Evolutionary conservation across 2,888 invertebrate species (phyloP), one percentile per base, ranked within the genome.

Genomic region (Gandaritis pyraliata): DNA sequence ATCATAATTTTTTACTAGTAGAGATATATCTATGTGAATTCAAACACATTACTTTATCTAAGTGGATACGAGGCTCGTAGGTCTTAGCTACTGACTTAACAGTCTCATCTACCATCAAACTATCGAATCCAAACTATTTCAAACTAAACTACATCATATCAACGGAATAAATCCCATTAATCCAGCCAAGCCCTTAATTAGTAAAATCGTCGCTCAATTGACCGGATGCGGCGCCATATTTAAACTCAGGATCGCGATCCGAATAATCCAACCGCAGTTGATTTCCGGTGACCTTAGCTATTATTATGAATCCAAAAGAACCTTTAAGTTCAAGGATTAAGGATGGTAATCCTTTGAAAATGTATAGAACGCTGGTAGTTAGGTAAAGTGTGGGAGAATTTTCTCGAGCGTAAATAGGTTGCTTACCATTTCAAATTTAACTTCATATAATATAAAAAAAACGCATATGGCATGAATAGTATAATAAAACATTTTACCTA

Each of bases 161-260:
- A 61, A 65, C 55, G 13, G 45, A 62, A 63, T 53, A 62, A 57
- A 63, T 62, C 51, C 38, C 58, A 65, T 61, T 61, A 57, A 68
- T 69, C 61, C 49, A 30, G 58, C 58, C 50, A 52, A 71, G 45
- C 59, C 64, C 66, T 64, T 73, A 74, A 77, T 75, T 77, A 75
- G 69, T 73, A 70, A 74, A 75, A 78, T 76, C 52, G 72, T 69
- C 74, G 72, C 65, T 77, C 77, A 75, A 75, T 79, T 80, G 76
- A 77, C 78, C 80, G 80, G 78, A 80, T 76, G 74, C 69, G 64
- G 56, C 66, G 80, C 84, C 87, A 85, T 87, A 81, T 86, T 87
- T 85, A 80, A 83, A 86, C 80, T 79, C 75, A n/a, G 72, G 78
- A 83, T 86, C 83, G 89, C 86, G 82, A 86, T 85, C 80, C 83